phyloP scores from a whole-genome alignment of 2,113 vertebrate genomes.

The Malurus melanocephalus region DNA sequence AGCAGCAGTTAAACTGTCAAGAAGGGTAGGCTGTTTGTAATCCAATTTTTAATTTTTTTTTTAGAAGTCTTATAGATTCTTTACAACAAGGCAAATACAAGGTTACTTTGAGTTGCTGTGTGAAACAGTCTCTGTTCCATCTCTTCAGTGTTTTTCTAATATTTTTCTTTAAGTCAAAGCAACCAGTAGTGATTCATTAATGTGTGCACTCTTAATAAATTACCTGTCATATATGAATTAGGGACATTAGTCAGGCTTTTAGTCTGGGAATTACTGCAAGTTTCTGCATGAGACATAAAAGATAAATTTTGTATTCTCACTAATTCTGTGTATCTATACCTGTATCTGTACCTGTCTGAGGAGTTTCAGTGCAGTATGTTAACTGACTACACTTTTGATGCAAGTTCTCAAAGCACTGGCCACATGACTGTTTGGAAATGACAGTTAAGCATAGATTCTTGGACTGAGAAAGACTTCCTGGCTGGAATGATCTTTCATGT shows the following conservation, averaged over 20 bases:
- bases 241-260: constrained; percentile 38
- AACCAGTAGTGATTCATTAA: constrained; percentile 19
- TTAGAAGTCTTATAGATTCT: neutral
- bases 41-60: neutral
- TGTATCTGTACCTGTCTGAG: neutral
- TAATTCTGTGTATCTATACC: neutral
- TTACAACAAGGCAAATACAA: neutral
- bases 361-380: neutral
- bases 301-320: neutral
- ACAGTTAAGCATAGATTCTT: neutral
- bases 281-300: neutral
- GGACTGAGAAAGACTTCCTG: neutral
- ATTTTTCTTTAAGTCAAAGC: constrained; percentile 17
- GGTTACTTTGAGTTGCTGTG: neutral
- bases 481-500: neutral
- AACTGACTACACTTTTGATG: neutral
- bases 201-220: constrained; percentile 10
- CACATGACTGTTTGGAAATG: constrained; percentile 15
- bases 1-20: neutral
- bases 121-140: neutral
- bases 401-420: neutral
- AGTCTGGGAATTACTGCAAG: neutral
- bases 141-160: constrained; percentile 5
- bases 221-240: constrained; percentile 2
- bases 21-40: neutral